A percentile compares a stretch with the other conserved stretches of the same genome.
Evolutionary conservation across 1,140 invertebrate genomes (phyloP).

Genomic region (Meteorus sp.): DNA sequence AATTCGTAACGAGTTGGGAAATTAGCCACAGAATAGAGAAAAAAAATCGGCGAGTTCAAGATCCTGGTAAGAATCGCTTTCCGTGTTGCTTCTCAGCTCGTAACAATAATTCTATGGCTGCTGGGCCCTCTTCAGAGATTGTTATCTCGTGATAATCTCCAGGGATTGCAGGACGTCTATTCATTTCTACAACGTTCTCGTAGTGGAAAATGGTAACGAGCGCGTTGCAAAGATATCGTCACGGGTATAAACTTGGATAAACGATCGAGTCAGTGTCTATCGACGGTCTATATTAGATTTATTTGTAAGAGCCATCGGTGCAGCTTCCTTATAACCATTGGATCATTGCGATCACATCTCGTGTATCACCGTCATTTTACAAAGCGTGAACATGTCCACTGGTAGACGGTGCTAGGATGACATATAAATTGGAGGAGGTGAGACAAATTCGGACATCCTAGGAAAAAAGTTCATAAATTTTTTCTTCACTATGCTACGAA

Average conservation of each 20-base stretch:
- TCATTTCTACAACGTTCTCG: constrained; percentile 4
- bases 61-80: constrained; percentile 18
- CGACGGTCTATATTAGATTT: constrained; percentile 1
- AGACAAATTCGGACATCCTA: background rate
- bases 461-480: background rate
- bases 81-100: constrained; percentile 22
- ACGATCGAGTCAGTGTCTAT: too few relatives aligned
- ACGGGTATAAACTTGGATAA: constrained; percentile 18
- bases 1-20: background rate
- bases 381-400: too few relatives aligned
- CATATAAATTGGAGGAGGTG: too few relatives aligned
- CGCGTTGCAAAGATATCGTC: constrained; percentile 13
- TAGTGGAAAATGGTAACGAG: constrained; percentile 26
- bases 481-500: background rate
- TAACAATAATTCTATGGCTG: constrained; percentile 27
- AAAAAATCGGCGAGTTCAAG: constrained; percentile 18
- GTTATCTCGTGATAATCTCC: constrained; percentile 27
- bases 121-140: constrained; percentile 20
- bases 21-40: constrained; percentile 22
- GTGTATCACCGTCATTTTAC: too few relatives aligned
- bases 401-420: too few relatives aligned
- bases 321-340: background rate
- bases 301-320: background rate
- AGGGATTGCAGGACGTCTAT: constrained; percentile 22
- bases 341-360: background rate